Evolutionary conservation across 2,113 vertebrate genomes (phyloP).

Genomic region (Petrocephalus microphthalmus): DNA sequence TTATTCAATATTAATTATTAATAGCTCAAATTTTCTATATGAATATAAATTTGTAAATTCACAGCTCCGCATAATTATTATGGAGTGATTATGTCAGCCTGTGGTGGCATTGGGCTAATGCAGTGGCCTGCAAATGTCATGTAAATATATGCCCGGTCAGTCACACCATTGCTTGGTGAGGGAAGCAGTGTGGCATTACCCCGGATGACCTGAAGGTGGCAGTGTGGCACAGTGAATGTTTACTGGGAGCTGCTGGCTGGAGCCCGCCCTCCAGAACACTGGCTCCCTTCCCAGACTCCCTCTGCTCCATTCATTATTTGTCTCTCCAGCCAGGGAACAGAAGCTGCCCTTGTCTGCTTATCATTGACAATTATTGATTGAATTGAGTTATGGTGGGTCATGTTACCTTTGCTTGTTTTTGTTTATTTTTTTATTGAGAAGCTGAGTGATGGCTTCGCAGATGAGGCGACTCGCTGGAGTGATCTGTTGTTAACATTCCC

Average conservation of each 20-base stretch:
- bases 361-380: constrained; percentile 6
- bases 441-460: not conserved
- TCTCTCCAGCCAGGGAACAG: not conserved
- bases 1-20: not conserved
- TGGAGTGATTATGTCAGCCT: not conserved
- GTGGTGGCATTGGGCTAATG: not conserved
- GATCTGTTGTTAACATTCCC: not conserved
- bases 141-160: not conserved
- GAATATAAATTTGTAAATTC: not conserved
- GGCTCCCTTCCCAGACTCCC: not conserved
- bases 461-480: not conserved
- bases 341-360: not conserved
- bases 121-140: not conserved
- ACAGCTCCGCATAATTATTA: not conserved
- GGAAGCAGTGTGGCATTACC: not conserved
- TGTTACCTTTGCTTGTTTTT: constrained; percentile 1
- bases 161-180: not conserved
- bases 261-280: not conserved
- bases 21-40: not conserved
- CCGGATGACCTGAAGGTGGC: not conserved
- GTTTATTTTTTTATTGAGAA: not conserved
- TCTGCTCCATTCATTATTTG: constrained; percentile 5
- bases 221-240: not conserved
- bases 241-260: not conserved
- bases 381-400: constrained; percentile 3